Evolutionary conservation across 1,140 invertebrate species (phyloP), one percentile per base, ranked within the genome.

Genomic region (Bombus soroeensis): DNA sequence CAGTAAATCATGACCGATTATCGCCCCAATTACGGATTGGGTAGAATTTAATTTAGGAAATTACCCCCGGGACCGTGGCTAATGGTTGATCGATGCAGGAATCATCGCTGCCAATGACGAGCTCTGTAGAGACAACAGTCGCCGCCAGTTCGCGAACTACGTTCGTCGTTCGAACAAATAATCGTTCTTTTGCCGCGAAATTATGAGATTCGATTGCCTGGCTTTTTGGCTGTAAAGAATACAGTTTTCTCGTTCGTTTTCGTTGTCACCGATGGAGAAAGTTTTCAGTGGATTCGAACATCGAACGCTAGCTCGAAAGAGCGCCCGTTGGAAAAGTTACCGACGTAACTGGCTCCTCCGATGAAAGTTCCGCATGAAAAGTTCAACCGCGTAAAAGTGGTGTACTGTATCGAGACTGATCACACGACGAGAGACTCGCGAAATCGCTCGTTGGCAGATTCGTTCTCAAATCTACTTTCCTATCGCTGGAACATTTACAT

Each of bases 371-470:
- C 37, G 32, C 12, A 59, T 28, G 79, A 59, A 81, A 81, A 81
- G 79, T 81, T 81, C 18, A 81, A 15, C 68, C 68, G 25, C 79
- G 39, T 39, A 15, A 57, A 81, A 81, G 47, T 57, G 47, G 79
- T 28, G 12, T 57, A 57, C 18, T 18, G 68, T 39, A 43, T 81
- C 47, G 47, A 53, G 34, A 43, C 5, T 28, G 41, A 34, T 37
- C 34, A n/a, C 34, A n/a, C 13, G 41, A 12, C 8, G 32, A 25
- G 22, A 25, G 34, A 22, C 8, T 22, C 28, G 10, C 47, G 68
- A 41, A 41, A 53, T 53, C 47, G 18, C 5, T 53, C 47, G 47
- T 53, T 53, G 18, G 18, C 47, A 6, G 18, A 53, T 53, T 53
- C 47, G 18, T 53, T 6, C 15, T 22, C 47, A 53, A 53, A 53